Base-by-base conservation (phyloP, 2,113 vertebrate genomes). In the Marmota flaviventris region DNA sequence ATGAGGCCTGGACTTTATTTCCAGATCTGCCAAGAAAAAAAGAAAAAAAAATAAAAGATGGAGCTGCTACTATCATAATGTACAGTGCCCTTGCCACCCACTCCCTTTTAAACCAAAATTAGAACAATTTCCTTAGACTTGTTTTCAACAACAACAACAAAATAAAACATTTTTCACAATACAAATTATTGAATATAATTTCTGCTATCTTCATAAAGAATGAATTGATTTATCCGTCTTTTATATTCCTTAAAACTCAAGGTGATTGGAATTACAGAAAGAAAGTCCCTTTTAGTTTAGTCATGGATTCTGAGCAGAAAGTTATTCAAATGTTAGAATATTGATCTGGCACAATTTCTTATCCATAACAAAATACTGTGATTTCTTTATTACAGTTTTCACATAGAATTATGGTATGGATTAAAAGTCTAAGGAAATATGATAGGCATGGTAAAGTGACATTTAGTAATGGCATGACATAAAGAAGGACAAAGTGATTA, bases 241-340 rank as follows among this genome's bases (percentile, higher is more conserved):
- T 75, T 45, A 61, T 95, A 70, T 45, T 96, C 32, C 63, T 91
- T 94, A 70, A 94, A 84, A 79, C 85, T 81, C 34, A 88, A 91
- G n/a, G 5, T 93, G 72, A 91, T 65, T 88, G 29, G 8, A 77
- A 75, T 78, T 85, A 81, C 16, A 88, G n/a, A 93, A 94, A 83
- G 85, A 93, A 97, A 94, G 70, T 94, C 2, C 85, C 51, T 78
- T 70, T 93, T 72, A 63, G 11, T 89, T 94, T 88, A 93, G 42
- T 82, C 22, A 58, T 77, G 67, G 70, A 56, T 89, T 95, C 51
- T 85, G 87, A 77, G 32, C 48, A 88, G 77, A 76, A 94, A 83
- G 53, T 82, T 96, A 73, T 88, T 96, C 76, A 61, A 87, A 12
- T 81, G 48, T 22, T 91, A 29, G 56, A 96, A 95, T 72, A 95